Conservation (phyloP, 2,113 vertebrate genomes). For the Rhineura floridana region DNA sequence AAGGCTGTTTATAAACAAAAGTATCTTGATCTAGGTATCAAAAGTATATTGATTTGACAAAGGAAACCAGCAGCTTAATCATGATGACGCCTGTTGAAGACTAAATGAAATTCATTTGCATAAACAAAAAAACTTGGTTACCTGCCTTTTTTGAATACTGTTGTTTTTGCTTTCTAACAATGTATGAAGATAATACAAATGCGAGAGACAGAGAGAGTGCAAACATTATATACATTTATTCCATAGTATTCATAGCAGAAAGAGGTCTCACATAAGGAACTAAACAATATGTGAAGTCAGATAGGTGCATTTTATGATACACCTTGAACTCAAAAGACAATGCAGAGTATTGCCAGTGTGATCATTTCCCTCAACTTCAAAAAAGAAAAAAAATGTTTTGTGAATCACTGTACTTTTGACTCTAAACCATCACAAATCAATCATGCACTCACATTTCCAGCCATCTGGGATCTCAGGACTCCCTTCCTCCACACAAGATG, state of each 20-base stretch:
- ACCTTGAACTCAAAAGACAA: neutral
- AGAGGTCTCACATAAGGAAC: neutral
- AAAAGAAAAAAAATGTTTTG: neutral
- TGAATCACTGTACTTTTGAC: slow-evolving; percentile 26
- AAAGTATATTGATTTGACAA: slow-evolving; percentile 13
- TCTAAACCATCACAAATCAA: slow-evolving; percentile 4
- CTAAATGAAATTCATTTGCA: slow-evolving; percentile 2
- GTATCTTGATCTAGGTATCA: too few relatives aligned
- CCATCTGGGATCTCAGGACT: slow-evolving; percentile 12
- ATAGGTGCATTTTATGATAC: slow-evolving; percentile 2
- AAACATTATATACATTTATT: slow-evolving; percentile 30
- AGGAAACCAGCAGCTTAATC: slow-evolving; percentile 15
- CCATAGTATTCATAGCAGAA: slow-evolving; percentile 23
- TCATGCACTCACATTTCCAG: slow-evolving; percentile 3
- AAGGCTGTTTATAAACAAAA: neutral
- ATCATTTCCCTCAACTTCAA: neutral
- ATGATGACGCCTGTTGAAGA: slow-evolving; percentile 1
- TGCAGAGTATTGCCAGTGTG: neutral
- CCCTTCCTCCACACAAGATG: slow-evolving; percentile 28
- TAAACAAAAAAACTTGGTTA: neutral
- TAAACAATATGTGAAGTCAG: slow-evolving; percentile 22
- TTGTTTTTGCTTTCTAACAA: slow-evolving; percentile 26
- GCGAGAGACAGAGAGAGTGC: slow-evolving; percentile 27
- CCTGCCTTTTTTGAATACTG: neutral
- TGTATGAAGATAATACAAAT: neutral